Percentiles rank a stretch among this genome's conserved stretches.
Evolutionary conservation across 2,113 vertebrate genomes (phyloP).

Genomic region (Sakesphorus luctuosus): DNA sequence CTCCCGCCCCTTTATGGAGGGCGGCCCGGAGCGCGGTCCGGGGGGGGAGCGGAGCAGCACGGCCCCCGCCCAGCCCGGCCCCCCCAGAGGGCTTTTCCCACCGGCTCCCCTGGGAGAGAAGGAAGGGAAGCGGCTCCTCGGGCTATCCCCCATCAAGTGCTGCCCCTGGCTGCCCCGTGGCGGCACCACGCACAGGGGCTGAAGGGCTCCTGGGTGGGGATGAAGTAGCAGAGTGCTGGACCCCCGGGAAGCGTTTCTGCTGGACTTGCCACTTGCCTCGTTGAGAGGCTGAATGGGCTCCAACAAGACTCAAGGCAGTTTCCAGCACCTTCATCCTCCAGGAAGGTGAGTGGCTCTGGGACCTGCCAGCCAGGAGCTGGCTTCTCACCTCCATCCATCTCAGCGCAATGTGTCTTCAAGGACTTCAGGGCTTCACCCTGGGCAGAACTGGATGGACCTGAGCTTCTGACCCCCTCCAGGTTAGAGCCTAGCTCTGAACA

Average conservation of each 20-base stretch:
- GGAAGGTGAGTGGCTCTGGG: not conserved
- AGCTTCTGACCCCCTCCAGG: fast-evolving
- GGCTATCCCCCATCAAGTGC: not conserved
- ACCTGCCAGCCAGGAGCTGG: not conserved
- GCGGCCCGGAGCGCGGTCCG: constrained; percentile 26
- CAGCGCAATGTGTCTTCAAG: not conserved
- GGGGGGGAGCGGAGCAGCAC: not conserved
- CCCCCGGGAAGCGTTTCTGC: not conserved
- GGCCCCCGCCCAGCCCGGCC: not conserved
- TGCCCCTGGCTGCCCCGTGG: not conserved
- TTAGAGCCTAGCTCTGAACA: not conserved
- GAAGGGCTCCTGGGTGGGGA: not conserved
- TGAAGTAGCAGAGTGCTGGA: not conserved
- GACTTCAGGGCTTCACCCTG: not conserved
- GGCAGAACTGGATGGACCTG: not conserved
- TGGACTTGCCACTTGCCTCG: not conserved
- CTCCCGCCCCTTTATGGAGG: constrained; percentile 61
- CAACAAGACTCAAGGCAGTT: not conserved
- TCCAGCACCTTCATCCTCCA: not conserved
- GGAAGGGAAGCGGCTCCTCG: not conserved
- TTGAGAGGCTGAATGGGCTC: not conserved
- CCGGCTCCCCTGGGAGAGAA: not conserved
- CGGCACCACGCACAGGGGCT: not conserved
- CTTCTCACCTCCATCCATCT: not conserved
- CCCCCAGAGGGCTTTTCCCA: not conserved